These are phyloP conservation scores for Tuta absoluta DNA, from an alignment of 2,888 invertebrate species.

Conservation along the genomic window DNA sequence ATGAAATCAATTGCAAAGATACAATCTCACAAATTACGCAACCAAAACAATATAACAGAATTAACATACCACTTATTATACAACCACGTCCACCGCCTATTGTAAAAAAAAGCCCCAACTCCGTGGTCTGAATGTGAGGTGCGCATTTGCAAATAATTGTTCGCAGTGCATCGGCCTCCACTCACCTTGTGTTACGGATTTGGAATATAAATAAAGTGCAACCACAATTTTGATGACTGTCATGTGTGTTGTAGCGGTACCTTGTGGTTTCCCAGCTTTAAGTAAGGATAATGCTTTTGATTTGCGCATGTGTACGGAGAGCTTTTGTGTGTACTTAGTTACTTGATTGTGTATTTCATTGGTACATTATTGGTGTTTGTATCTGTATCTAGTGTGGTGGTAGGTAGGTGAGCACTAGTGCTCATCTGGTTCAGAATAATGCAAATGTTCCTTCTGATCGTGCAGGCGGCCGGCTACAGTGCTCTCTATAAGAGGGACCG, in stretches of 20 bases:
- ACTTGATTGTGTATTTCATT: no score
- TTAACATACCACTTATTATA: slow-evolving; percentile 37
- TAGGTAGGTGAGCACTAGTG: no score
- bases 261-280: slow-evolving; percentile 24
- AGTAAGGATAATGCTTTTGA: slow-evolving; percentile 2
- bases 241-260: slow-evolving; percentile 27
- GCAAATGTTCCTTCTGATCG: no score
- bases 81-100: slow-evolving; percentile 34
- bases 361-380: no score
- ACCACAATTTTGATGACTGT: slow-evolving; percentile 41
- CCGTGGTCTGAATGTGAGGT: slow-evolving; percentile 35
- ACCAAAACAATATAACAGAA: slow-evolving; percentile 26
- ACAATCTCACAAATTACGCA: slow-evolving; percentile 20
- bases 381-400: no score
- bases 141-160: slow-evolving; percentile 69
- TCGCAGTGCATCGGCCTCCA: slow-evolving; percentile 64
- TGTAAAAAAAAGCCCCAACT: slow-evolving; percentile 34
- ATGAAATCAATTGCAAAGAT: not conserved
- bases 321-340: no score
- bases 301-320: not conserved
- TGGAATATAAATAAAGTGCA: slow-evolving; percentile 60
- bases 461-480: no score
- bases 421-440: no score
- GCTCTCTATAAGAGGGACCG: no score
- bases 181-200: slow-evolving; percentile 70